Percentiles rank a stretch among this genome's conserved stretches.
phyloP scores from a whole-genome alignment of 2,888 invertebrate species.

The Priocnemis perturbator region DNA sequence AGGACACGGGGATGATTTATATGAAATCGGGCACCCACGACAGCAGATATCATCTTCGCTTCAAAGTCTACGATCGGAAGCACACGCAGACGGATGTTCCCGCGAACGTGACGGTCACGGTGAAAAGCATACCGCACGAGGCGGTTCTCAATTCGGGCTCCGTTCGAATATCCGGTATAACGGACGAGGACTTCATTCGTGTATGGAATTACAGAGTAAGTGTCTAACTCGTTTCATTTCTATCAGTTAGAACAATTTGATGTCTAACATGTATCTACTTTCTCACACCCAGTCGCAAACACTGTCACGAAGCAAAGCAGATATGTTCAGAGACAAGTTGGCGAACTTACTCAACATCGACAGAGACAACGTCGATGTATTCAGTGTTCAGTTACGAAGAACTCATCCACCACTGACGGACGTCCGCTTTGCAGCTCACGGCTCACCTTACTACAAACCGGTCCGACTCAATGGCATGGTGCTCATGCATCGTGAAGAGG shows the following conservation, averaged over 20 bases:
- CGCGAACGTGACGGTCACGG: conserved; percentile 96
- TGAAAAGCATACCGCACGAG: conserved; percentile 96
- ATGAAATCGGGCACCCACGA: conserved; percentile 95
- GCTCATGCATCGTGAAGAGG: conserved; percentile 92
- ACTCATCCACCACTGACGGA: conserved; percentile 94
- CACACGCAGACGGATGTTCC: conserved; percentile 96
- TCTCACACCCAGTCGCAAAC: conserved; percentile 81
- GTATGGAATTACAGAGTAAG: conserved; percentile 90
- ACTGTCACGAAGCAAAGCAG: conserved; percentile 90
- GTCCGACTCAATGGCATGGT: conserved; percentile 96
- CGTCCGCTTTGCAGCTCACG: conserved; percentile 95
- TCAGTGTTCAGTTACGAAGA: conserved; percentile 93
- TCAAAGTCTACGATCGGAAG: conserved; percentile 94
- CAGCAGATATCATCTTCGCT: conserved; percentile 88
- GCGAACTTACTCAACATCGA: conserved; percentile 90
- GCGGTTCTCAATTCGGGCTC: conserved; percentile 97
- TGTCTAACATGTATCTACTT: neutral
- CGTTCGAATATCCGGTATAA: conserved; percentile 92
- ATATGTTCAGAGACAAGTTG: conserved; percentile 91
- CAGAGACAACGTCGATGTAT: conserved; percentile 94
- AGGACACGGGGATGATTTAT: conserved; percentile 95
- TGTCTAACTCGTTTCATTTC: neutral
- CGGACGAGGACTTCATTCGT: conserved; percentile 96
- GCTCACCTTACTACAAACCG: conserved; percentile 96
- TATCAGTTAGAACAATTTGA: too few species aligned